Percentiles rank a stretch among this genome's conserved stretches.
phyloP scores from a whole-genome alignment of 2,113 vertebrate species.

The Leptodactylus fuscus region DNA sequence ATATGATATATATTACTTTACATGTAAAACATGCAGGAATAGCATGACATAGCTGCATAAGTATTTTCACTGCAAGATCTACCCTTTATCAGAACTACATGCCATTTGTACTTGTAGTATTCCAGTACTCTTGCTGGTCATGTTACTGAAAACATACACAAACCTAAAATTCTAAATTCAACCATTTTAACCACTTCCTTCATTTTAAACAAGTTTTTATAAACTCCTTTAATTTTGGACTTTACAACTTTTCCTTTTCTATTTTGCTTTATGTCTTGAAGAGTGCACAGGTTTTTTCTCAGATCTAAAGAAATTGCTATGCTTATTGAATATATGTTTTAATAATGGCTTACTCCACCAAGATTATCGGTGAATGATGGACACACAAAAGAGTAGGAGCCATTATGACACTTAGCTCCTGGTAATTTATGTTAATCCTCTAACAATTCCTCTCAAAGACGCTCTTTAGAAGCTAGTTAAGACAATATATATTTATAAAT shows the following conservation, averaged over 20 bases:
- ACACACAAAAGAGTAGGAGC: constrained; percentile 23
- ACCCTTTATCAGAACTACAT: too few species aligned
- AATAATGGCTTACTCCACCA: constrained; percentile 22
- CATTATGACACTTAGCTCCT: constrained; percentile 38
- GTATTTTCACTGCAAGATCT: too few species aligned
- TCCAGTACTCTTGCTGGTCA: too few species aligned
- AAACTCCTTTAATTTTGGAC: neutral
- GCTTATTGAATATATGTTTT: constrained; percentile 38
- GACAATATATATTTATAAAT: constrained; percentile 34
- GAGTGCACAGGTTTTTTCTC: neutral
- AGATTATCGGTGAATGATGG: constrained; percentile 43
- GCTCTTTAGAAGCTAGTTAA: constrained; percentile 26
- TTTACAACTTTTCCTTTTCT: neutral
- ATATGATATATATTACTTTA: too few species aligned
- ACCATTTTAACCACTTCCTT: neutral
- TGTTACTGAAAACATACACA: too few species aligned
- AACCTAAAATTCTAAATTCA: too few species aligned
- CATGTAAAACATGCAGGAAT: too few species aligned
- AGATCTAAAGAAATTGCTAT: constrained; percentile 14
- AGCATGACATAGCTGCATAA: too few species aligned
- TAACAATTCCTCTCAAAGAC: constrained; percentile 19
- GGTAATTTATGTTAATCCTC: constrained; percentile 51
- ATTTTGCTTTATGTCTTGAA: neutral
- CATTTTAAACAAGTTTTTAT: neutral
- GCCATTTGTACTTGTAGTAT: too few species aligned